These are phyloP conservation scores for Castor canadensis DNA, from an alignment of 2,113 vertebrate species.

Conservation along the genomic window DNA sequence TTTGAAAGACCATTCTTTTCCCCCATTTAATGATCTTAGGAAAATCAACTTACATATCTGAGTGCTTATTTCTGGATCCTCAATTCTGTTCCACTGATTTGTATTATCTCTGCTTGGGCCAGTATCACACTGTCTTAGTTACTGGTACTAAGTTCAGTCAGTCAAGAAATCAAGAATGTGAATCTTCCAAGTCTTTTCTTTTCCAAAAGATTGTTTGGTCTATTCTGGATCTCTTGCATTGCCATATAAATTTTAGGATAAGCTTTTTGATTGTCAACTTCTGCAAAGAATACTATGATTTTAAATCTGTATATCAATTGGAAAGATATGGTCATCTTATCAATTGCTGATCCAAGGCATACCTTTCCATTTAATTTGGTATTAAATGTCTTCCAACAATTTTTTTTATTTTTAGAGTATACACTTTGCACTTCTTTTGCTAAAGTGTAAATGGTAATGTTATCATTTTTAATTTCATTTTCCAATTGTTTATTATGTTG, in stretches of 20 bases:
- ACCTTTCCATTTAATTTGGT: neutral
- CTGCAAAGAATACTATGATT: neutral
- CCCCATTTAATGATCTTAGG: neutral
- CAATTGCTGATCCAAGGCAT: neutral
- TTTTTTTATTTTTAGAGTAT: neutral
- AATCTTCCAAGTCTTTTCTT: neutral
- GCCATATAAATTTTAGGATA: neutral
- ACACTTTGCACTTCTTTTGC: neutral
- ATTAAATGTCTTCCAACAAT: neutral
- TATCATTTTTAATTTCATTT: constrained; percentile 44
- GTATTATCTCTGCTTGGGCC: neutral
- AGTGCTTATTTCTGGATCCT: neutral
- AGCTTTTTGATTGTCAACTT: neutral
- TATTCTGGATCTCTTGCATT: neutral
- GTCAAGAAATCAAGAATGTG: neutral
- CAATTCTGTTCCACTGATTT: neutral
- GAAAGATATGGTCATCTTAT: neutral
- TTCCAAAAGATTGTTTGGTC: neutral
- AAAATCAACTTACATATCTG: neutral
- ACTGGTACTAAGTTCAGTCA: neutral
- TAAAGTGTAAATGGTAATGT: constrained; percentile 14
- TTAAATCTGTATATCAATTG: neutral
- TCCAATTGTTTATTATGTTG: neutral
- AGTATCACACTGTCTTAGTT: neutral
- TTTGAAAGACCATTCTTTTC: neutral